Base-by-base conservation (phyloP, 2,888 invertebrate species). In the Hydraecia micacea region DNA sequence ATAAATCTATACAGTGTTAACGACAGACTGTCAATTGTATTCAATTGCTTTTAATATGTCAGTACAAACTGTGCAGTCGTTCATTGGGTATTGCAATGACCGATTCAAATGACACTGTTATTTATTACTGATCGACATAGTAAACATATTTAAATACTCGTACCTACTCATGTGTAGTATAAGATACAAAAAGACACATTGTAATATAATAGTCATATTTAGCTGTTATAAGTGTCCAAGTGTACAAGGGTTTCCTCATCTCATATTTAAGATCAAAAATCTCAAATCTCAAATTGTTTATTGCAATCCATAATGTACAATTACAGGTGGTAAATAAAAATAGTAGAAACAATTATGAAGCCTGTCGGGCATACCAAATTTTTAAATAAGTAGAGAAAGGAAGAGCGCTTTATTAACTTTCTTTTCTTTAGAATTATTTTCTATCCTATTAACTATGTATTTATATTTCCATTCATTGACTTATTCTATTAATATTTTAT, bases 11-110 rank as follows among this genome's bases (percentile, higher is more conserved):
- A 32, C n/a, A 55, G 49, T 32, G 66, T 49, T n/a, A 49, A 49
- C 39, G 58, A 79, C n/a, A n/a, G n/a, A n/a, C 39, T 68, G 49
- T 11, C 84, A 78, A 84, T 81, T 81, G 79, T 42, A 42, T 58
- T n/a, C 58, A 63, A 78, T 81, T 84, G 71, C 9, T 49, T 84
- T 39, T 68, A 71, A 66, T 65, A 67, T 55, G 25, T 28, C n/a
- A 62, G 21, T 71, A 58, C 60, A 81, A 84, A 71, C n/a, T 60
- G 66, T 62, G 42, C 6, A 36, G 28, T 75, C 36, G 8, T 69
- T 60, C n/a, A 49, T 42, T 62, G 39, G 7, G 15, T 66, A 58
- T 65, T 67, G 21, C 9, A 81, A 49, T 55, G 3, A 15, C 32
- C 49, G n/a, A 68, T 67, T 67, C 3, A 63, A 75, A 55, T 75